Evolutionary conservation across 2,797 vertebrate species (phyloP).

Genomic region (Hirundo rustica): DNA sequence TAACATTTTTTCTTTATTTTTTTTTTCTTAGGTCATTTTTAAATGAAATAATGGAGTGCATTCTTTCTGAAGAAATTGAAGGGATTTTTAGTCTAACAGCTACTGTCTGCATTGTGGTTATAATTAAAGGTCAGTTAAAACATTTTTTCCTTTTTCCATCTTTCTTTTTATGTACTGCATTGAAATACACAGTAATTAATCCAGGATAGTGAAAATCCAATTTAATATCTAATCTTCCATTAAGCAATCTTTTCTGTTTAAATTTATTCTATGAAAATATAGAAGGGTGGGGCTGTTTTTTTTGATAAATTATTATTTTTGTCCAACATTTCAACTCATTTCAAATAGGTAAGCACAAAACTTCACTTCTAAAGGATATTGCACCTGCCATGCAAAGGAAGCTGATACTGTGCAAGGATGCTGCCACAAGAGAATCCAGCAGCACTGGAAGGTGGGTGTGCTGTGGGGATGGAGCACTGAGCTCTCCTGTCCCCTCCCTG

Average conservation of each 20-base stretch:
- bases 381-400: constrained; percentile 78
- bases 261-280: not conserved
- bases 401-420: constrained; percentile 73
- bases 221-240: not conserved
- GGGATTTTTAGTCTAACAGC: constrained; percentile 83
- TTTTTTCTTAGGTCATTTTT: constrained; percentile 83
- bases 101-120: constrained; percentile 79
- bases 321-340: not conserved
- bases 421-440: constrained; percentile 67
- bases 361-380: constrained; percentile 74
- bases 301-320: not conserved
- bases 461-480: not conserved
- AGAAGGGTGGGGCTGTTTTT: not conserved
- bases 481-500: not conserved
- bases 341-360: constrained; percentile 74
- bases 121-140: constrained; percentile 82
- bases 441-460: constrained; percentile 80
- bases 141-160: not conserved
- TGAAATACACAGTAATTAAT: not conserved
- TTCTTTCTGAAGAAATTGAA: constrained; percentile 82
- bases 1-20: not conserved
- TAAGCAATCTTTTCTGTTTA: not conserved
- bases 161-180: not conserved
- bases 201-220: not conserved
- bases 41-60: constrained; percentile 77